Evolutionary conservation across 1,140 invertebrate genomes (phyloP).

Genomic region (Tyrophagus putrescentiae): DNA sequence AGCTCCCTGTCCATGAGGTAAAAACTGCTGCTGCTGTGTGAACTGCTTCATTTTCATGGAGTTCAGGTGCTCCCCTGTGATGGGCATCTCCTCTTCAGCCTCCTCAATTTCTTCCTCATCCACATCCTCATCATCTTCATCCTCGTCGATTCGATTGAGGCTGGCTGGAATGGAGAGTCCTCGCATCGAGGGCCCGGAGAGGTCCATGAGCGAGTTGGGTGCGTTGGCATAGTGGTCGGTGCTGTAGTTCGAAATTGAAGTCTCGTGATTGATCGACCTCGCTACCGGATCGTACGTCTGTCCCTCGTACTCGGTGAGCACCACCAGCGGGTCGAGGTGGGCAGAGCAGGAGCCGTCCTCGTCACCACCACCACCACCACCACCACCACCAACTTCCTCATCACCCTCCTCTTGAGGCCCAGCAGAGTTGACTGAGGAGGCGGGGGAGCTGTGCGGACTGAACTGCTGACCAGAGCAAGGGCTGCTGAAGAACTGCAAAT

Average conservation of each 20-base stretch:
- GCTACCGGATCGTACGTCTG: slow-evolving; percentile 5
- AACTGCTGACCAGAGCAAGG: neutral
- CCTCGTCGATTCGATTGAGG: neutral
- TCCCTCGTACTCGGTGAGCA: neutral
- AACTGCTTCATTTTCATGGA: too few species aligned
- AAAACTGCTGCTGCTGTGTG: too few species aligned
- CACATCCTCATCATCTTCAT: neutral
- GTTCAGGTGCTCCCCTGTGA: too few species aligned
- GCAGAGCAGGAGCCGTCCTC: neutral
- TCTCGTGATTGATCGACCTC: neutral
- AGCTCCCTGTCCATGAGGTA: too few species aligned
- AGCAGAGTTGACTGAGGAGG: neutral
- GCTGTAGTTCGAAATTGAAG: neutral
- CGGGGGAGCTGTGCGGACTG: neutral
- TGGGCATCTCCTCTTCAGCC: too few species aligned
- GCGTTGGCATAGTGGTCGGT: neutral
- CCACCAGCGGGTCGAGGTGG: neutral
- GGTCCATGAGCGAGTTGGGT: neutral
- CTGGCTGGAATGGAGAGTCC: neutral
- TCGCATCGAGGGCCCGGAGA: neutral
- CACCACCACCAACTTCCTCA: too few species aligned
- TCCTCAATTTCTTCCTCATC: neutral
- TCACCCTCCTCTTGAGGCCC: too few species aligned
- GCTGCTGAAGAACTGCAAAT: neutral
- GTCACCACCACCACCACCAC: too few species aligned